Percentiles rank a stretch among this genome's conserved stretches.
Evolutionary conservation across 2,888 invertebrate genomes (phyloP).

Genomic region (Drosophila pullipes): DNA sequence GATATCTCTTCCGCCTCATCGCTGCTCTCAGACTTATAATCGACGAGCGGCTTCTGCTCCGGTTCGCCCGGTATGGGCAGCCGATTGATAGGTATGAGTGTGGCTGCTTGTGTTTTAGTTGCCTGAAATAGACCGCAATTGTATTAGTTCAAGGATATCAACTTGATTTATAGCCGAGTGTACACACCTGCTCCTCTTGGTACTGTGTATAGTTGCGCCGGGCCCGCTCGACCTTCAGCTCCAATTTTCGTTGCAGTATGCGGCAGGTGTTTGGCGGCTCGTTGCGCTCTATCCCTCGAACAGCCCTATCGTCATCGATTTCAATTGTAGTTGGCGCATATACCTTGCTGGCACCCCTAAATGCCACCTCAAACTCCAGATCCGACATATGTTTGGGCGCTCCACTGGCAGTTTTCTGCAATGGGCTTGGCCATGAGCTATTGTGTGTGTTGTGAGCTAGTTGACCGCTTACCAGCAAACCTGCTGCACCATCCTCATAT

Average conservation of each 20-base stretch:
- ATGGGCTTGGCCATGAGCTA: conserved; percentile 42
- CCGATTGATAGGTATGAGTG: conserved; percentile 84
- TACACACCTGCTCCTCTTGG: conserved; percentile 80
- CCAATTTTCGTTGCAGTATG: conserved; percentile 85
- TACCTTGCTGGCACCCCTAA: conserved; percentile 75
- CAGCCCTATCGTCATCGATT: conserved; percentile 69
- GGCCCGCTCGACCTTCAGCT: conserved; percentile 85
- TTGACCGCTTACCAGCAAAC: conserved; percentile 64
- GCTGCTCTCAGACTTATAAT: conserved; percentile 85
- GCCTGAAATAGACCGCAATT: conserved; percentile 61
- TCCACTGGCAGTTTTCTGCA: conserved; percentile 70
- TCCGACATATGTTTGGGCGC: conserved; percentile 78
- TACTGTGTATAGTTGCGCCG: conserved; percentile 84
- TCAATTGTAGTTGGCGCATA: conserved; percentile 67
- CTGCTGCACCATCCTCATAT: conserved; percentile 73
- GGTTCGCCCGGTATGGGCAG: conserved; percentile 84
- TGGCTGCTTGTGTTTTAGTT: conserved; percentile 83
- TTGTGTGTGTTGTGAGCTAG: conserved; percentile 25
- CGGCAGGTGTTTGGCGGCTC: conserved; percentile 84
- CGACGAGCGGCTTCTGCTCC: conserved; percentile 84
- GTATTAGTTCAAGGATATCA: conserved; percentile 6
- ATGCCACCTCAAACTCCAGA: conserved; percentile 83
- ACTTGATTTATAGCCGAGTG: conserved; percentile 3
- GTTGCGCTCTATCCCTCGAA: conserved; percentile 50
- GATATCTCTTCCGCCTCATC: conserved; percentile 85